These are phyloP conservation scores for Achroia grisella DNA, from an alignment of 1,140 invertebrate genomes.

Conservation along the genomic window DNA sequence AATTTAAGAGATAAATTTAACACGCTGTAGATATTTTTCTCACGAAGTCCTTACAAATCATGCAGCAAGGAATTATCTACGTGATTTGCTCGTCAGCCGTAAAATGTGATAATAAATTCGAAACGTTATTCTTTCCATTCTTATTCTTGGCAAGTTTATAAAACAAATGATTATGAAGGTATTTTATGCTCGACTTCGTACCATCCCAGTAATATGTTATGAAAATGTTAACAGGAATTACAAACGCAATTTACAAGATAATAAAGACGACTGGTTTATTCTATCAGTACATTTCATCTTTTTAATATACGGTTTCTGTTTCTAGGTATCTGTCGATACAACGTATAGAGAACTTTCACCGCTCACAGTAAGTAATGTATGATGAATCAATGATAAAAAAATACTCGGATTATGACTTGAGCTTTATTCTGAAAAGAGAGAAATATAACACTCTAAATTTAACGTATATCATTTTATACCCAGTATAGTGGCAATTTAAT, in stretches of 20 bases:
- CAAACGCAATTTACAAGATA: not conserved
- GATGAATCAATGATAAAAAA: too few species aligned
- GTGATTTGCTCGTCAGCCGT: slow-evolving; percentile 34
- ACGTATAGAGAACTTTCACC: not conserved
- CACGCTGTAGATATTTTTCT: slow-evolving; percentile 40
- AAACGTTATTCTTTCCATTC: slow-evolving; percentile 3
- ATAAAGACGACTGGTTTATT: not conserved
- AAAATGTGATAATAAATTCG: slow-evolving; percentile 41
- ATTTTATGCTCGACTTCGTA: not conserved
- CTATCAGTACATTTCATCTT: not conserved
- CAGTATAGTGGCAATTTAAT: too few species aligned
- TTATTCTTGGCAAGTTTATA: not conserved
- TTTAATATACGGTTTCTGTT: not conserved
- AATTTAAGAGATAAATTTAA: too few species aligned
- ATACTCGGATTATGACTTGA: too few species aligned
- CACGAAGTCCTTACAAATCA: slow-evolving; percentile 45
- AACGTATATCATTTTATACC: not conserved
- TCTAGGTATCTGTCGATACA: not conserved
- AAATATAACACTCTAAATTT: too few species aligned
- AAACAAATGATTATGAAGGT: not conserved
- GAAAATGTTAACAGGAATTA: too few species aligned
- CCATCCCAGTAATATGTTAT: too few species aligned
- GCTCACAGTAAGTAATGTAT: too few species aligned
- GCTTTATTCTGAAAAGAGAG: too few species aligned
- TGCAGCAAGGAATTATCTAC: slow-evolving; percentile 42